Conservation (phyloP, 1,140 invertebrate species). For the Micrasema minimum region DNA sequence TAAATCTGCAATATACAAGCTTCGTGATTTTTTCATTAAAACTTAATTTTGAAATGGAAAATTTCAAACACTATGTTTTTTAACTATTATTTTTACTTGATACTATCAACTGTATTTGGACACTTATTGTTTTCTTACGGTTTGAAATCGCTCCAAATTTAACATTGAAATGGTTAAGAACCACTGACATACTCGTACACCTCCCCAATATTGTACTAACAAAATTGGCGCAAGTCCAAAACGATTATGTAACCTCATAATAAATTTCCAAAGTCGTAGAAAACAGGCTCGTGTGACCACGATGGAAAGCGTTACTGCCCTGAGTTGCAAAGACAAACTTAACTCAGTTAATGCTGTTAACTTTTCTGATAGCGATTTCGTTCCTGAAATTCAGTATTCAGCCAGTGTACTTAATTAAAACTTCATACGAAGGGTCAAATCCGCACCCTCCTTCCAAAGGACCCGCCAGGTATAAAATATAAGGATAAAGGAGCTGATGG, state of each 20-base stretch:
- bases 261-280: conserved; percentile 25
- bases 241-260: conserved; percentile 34
- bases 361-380: conserved; percentile 50
- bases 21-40: no score
- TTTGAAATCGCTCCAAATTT: no score
- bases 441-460: conserved; percentile 31
- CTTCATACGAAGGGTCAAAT: conserved; percentile 50
- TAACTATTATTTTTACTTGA: no score
- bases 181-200: conserved; percentile 1
- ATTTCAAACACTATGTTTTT: no score
- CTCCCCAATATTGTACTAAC: conserved; percentile 9
- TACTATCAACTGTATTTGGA: no score
- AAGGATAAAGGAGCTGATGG: conserved; percentile 11
- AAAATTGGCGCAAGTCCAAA: conserved; percentile 30
- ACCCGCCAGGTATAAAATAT: conserved; percentile 2
- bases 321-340: conserved; percentile 49
- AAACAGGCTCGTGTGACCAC: conserved; percentile 2
- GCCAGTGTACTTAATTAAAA: conserved; percentile 51
- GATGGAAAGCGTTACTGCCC: conserved; percentile 26
- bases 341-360: conserved; percentile 51
- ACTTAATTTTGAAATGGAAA: no score
- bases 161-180: no score
- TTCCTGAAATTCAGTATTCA: conserved; percentile 48
- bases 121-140: no score
- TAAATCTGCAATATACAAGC: no score